A percentile compares a stretch with the other conserved stretches of the same genome.
phyloP scores from a whole-genome alignment of 2,113 vertebrate genomes.

The Abramis brama region DNA sequence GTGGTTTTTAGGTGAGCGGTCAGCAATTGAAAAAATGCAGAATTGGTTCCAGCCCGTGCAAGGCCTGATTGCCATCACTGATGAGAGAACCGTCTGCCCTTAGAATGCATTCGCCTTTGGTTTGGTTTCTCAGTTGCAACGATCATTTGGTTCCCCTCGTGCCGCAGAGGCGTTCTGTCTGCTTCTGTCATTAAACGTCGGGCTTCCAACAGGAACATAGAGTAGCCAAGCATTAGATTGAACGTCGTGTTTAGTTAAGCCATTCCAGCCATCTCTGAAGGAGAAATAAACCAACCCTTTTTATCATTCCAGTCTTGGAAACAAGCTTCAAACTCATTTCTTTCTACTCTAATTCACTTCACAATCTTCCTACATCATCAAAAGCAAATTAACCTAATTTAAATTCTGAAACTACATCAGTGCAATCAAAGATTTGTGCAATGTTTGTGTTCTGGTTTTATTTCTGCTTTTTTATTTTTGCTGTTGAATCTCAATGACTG shows the following conservation, averaged over 20 bases:
- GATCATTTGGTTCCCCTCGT: constrained; percentile 44
- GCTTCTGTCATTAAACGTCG: constrained; percentile 62
- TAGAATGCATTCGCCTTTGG: constrained; percentile 50
- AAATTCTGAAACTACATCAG: neutral
- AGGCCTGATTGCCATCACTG: constrained; percentile 40
- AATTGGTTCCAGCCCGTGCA: constrained; percentile 39
- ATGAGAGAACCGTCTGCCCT: constrained; percentile 56
- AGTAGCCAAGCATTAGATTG: constrained; percentile 49
- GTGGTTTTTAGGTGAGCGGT: constrained; percentile 48
- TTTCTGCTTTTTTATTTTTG: neutral
- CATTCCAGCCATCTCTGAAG: constrained; percentile 43
- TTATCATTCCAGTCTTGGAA: constrained; percentile 41
- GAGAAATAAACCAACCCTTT: constrained; percentile 33
- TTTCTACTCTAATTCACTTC: neutral
- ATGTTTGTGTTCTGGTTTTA: neutral
- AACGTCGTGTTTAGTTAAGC: constrained; percentile 60
- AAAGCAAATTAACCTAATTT: neutral
- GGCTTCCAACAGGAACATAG: constrained; percentile 49
- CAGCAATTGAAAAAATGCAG: constrained; percentile 52
- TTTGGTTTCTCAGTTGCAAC: constrained; percentile 52
- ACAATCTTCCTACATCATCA: neutral
- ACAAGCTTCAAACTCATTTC: neutral
- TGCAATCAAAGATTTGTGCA: neutral
- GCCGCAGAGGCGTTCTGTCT: constrained; percentile 42
- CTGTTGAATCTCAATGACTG: neutral